A percentile compares a stretch with the other conserved stretches of the same genome.
Conservation (phyloP, 2,797 vertebrate genomes). For the Cossypha niveicapilla region DNA sequence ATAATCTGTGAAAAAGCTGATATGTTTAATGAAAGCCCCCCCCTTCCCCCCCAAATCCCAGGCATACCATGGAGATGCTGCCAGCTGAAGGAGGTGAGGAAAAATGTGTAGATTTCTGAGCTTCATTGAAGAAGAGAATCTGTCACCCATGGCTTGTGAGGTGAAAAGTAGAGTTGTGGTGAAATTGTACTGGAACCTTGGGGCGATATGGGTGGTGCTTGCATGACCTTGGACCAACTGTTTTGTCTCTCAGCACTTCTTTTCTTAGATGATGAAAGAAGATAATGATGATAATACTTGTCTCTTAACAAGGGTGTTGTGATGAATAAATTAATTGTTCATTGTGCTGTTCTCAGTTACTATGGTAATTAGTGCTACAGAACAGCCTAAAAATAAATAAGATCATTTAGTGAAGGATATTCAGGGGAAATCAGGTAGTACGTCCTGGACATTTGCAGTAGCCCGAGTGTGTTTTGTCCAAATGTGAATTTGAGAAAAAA, state of each 20-base stretch:
- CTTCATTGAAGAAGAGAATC: background rate
- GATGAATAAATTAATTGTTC: slow-evolving; percentile 53
- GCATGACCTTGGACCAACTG: slow-evolving; percentile 7
- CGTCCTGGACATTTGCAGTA: background rate
- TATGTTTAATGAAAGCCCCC: background rate
- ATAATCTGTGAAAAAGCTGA: background rate
- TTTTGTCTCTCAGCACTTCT: background rate
- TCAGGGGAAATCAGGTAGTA: background rate
- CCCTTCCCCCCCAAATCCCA: background rate
- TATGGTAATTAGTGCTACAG: slow-evolving; percentile 55
- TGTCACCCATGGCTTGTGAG: background rate
- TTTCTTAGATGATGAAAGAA: slow-evolving; percentile 23
- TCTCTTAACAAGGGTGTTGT: slow-evolving; percentile 34
- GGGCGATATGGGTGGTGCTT: background rate
- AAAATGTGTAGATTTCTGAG: background rate
- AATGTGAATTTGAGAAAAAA: background rate
- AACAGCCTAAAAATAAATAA: slow-evolving; percentile 56
- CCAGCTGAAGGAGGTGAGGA: background rate
- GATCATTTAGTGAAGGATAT: slow-evolving; percentile 22
- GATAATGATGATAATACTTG: background rate
- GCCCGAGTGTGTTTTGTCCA: background rate
- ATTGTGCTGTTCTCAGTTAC: slow-evolving; percentile 39
- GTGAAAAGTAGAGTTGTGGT: background rate
- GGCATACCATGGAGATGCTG: background rate
- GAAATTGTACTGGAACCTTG: background rate